Percentiles rank a stretch among this genome's conserved stretches.
These are phyloP conservation scores for Cybosia mesomella DNA, from an alignment of 2,888 invertebrate genomes.

Conservation along the genomic window DNA sequence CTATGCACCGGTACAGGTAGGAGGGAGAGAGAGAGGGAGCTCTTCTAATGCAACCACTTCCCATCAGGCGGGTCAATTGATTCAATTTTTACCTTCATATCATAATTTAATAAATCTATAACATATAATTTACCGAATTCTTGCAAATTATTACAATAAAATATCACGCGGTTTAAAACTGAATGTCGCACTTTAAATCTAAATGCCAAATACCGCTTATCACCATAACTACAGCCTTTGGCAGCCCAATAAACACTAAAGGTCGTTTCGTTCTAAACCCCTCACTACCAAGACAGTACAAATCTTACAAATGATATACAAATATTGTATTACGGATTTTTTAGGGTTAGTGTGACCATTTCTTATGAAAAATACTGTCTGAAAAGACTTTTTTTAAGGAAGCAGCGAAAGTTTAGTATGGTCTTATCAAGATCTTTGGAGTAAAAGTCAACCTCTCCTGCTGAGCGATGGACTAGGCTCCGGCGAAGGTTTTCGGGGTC, in stretches of 20 bases:
- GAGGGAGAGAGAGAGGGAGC: neutral
- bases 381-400: no score
- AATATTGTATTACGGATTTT: conserved; percentile 48
- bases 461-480: no score
- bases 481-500: no score
- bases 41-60: neutral
- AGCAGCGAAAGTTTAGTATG: no score
- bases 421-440: no score
- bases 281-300: conserved; percentile 20
- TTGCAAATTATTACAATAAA: neutral
- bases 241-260: conserved; percentile 30
- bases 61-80: neutral
- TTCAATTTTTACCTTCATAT: no score
- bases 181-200: neutral
- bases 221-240: conserved; percentile 5
- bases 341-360: conserved; percentile 11
- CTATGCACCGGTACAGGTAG: no score
- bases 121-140: neutral
- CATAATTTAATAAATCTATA: no score
- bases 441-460: no score
- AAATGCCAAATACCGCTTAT: neutral
- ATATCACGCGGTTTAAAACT: no score
- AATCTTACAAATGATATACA: conserved; percentile 59
- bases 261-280: conserved; percentile 20
- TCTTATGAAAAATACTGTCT: neutral